These are phyloP conservation scores for Parapristionchus giblindavisi DNA, from an alignment of 2,888 invertebrate species.

Conservation along the genomic window DNA sequence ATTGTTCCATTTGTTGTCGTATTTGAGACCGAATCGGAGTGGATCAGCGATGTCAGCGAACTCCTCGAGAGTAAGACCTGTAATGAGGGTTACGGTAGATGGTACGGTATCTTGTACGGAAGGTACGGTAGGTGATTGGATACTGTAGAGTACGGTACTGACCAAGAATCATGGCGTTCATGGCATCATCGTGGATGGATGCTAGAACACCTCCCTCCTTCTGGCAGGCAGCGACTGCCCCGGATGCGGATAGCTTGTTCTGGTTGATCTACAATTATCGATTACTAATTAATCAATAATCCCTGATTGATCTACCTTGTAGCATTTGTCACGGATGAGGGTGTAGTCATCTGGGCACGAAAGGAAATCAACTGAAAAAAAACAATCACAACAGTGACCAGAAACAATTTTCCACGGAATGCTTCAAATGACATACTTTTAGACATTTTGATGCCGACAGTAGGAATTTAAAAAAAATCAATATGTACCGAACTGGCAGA, in stretches of 20 bases:
- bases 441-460: too few relatives aligned
- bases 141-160: too few relatives aligned
- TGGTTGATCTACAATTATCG: not conserved
- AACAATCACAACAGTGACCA: not conserved
- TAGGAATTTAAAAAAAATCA: too few relatives aligned
- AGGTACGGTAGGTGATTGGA: too few relatives aligned
- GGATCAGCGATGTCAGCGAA: not conserved
- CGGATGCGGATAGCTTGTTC: not conserved
- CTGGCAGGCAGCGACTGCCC: constrained; percentile 5
- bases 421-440: too few relatives aligned
- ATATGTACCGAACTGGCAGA: constrained; percentile 44
- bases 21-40: constrained; percentile 24
- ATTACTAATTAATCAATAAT: not conserved
- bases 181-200: constrained; percentile 44
- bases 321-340: constrained; percentile 40
- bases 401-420: not conserved
- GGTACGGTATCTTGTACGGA: not conserved
- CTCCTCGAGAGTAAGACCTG: constrained; percentile 6
- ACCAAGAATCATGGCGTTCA: constrained; percentile 43
- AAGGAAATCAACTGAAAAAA: constrained; percentile 36
- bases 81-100: not conserved
- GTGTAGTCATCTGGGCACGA: constrained; percentile 37
- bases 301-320: constrained; percentile 30
- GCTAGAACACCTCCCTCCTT: constrained; percentile 41
- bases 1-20: constrained; percentile 40